phyloP scores from a whole-genome alignment of 2,113 vertebrate genomes.

The Aleadryas rufinucha region DNA sequence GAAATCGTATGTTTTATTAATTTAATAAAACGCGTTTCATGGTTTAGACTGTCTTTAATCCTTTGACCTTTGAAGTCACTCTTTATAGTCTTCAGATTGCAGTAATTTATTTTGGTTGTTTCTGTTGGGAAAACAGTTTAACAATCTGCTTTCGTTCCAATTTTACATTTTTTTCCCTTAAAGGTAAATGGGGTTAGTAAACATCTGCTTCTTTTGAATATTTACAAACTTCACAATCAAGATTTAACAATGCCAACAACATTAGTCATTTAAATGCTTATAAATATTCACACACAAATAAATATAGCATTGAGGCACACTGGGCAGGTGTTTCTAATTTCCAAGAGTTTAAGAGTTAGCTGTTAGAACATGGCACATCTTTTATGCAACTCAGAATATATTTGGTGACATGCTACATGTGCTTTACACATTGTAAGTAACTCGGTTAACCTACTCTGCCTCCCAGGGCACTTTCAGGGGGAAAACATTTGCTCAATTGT shows the following conservation, averaged over 20 bases:
- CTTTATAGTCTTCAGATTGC: conserved; percentile 62
- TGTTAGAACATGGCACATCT: conserved; percentile 21
- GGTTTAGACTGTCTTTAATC: conserved; percentile 53
- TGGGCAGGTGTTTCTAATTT: conserved; percentile 57
- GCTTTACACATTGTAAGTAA: conserved; percentile 26
- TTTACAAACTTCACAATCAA: conserved; percentile 65
- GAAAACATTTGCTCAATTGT: conserved; percentile 39
- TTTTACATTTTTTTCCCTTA: conserved; percentile 56
- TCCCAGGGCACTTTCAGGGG: conserved; percentile 14
- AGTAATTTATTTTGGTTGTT: conserved; percentile 57
- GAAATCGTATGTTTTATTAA: conserved; percentile 71
- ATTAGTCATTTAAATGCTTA: conserved; percentile 36
- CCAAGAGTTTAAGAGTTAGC: conserved; percentile 2
- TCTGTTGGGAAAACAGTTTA: conserved; percentile 59
- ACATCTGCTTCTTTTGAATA: conserved; percentile 65
- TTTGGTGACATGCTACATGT: conserved; percentile 30
- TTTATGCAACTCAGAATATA: conserved; percentile 13
- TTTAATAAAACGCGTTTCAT: conserved; percentile 65
- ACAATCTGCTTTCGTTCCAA: conserved; percentile 34
- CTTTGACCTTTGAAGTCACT: conserved; percentile 59
- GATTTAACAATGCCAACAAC: conserved; percentile 42
- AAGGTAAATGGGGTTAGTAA: conserved; percentile 61
- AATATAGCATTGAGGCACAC: conserved; percentile 18
- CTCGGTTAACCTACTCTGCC: conserved; percentile 10
- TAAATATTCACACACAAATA: conserved; percentile 61